Conservation (phyloP, 2,888 invertebrate species). For the Steinernema hermaphroditum region DNA sequence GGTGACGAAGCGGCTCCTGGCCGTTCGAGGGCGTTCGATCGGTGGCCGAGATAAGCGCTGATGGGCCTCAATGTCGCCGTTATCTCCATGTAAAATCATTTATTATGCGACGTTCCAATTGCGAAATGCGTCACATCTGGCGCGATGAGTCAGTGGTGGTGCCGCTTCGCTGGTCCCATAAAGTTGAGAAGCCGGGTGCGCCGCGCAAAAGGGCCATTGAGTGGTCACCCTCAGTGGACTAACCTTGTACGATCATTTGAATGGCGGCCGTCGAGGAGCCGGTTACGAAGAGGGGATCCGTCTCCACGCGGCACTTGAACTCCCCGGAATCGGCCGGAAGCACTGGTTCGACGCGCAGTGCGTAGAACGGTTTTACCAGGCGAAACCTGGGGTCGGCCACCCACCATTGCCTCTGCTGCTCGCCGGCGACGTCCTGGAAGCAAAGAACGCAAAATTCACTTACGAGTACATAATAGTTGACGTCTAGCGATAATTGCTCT, state of each 20-base stretch:
- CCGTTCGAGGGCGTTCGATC: not conserved
- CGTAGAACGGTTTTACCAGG: constrained; percentile 60
- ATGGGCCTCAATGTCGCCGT: not conserved
- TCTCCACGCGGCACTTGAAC: constrained; percentile 60
- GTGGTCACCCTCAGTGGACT: not conserved
- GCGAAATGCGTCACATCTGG: constrained; percentile 25
- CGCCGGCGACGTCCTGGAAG: constrained; percentile 51
- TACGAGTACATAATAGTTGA: not conserved
- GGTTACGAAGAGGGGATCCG: constrained; percentile 62
- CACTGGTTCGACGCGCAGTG: constrained; percentile 55
- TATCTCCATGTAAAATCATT: constrained; percentile 26
- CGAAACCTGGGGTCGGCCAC: constrained; percentile 58
- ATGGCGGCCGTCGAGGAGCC: constrained; percentile 40
- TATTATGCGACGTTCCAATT: constrained; percentile 24
- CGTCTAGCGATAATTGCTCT: not conserved
- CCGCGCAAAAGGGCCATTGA: not conserved
- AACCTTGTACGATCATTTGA: constrained; percentile 23
- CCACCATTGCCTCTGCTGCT: constrained; percentile 63
- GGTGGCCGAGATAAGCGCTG: not conserved
- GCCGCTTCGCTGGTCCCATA: constrained; percentile 4
- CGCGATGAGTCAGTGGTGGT: constrained; percentile 10
- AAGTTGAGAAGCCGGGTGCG: constrained; percentile 21
- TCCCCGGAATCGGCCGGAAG: constrained; percentile 56
- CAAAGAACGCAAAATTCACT: not conserved
- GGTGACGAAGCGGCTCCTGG: constrained; percentile 3